Conservation (phyloP, 2,113 vertebrate genomes). For the Lycaon pictus region DNA sequence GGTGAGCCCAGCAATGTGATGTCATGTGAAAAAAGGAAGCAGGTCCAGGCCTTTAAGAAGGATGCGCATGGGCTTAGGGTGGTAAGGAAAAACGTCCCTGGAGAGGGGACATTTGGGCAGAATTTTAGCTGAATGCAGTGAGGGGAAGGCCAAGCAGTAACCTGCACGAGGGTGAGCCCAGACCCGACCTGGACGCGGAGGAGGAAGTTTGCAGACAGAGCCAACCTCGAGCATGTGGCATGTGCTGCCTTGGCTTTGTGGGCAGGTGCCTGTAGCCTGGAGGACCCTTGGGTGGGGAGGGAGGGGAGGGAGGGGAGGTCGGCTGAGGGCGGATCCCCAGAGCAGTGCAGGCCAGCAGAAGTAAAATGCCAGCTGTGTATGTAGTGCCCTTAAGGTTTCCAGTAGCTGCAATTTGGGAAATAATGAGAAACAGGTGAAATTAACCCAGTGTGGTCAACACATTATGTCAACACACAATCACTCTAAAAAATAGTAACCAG, state of each 20-base stretch:
- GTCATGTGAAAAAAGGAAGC: not conserved
- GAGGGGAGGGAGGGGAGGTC: not conserved
- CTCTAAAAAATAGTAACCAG: not conserved
- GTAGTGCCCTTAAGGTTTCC: not conserved
- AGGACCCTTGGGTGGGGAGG: not conserved
- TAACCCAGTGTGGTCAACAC: not conserved
- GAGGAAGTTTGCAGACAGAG: not conserved
- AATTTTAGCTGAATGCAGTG: not conserved
- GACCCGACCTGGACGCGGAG: no score
- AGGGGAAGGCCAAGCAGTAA: not conserved
- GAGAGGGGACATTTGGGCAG: not conserved
- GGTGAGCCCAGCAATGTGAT: not conserved
- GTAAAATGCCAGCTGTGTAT: not conserved
- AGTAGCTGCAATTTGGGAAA: not conserved
- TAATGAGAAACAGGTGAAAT: not conserved
- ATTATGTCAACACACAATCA: not conserved
- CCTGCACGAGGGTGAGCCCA: not conserved
- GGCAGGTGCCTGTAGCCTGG: no score
- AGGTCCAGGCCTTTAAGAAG: not conserved
- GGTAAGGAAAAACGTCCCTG: not conserved
- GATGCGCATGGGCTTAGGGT: not conserved
- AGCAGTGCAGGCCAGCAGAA: not conserved
- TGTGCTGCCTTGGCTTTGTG: not conserved
- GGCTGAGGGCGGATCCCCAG: not conserved
- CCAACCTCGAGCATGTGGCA: accelerated